Conservation (phyloP, 2,888 invertebrate species). For the Scaptomyza tumidula region DNA sequence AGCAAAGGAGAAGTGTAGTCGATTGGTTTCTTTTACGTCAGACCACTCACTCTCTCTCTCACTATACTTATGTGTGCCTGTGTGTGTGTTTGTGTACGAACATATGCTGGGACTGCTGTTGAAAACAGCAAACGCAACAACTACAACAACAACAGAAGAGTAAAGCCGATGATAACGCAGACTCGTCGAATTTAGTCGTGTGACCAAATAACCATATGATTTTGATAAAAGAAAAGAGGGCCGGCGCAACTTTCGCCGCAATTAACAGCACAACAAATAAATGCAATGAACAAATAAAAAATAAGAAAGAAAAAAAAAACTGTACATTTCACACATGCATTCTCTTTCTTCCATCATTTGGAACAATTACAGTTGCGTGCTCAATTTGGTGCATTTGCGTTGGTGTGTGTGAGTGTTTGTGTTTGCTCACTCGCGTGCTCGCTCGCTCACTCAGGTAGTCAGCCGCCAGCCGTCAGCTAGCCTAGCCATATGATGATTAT, state of each 20-base stretch:
- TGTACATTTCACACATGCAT: constrained; percentile 52
- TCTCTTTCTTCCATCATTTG: constrained; percentile 17
- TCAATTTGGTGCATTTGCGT: constrained; percentile 13
- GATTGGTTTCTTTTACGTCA: constrained; percentile 53
- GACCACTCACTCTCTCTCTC: not conserved
- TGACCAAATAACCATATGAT: constrained; percentile 70
- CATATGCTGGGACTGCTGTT: constrained; percentile 62
- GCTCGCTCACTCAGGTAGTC: constrained; percentile 45
- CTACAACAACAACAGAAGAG: not conserved
- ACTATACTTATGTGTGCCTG: not conserved
- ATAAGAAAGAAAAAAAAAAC: constrained; percentile 47
- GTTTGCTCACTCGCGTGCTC: constrained; percentile 2
- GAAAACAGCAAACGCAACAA: constrained; percentile 7
- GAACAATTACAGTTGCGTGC: constrained; percentile 13
- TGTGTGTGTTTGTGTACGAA: constrained; percentile 35
- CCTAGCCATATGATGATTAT: constrained; percentile 74
- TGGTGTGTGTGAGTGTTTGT: constrained; percentile 17
- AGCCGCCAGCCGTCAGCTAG: constrained; percentile 8
- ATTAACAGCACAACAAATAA: constrained; percentile 8
- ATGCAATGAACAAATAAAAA: constrained; percentile 21
- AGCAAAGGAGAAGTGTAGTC: constrained; percentile 15
- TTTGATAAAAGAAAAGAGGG: constrained; percentile 55
- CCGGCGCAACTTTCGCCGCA: constrained; percentile 56
- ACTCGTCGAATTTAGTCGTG: constrained; percentile 16
- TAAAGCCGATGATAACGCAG: constrained; percentile 49